Evolutionary conservation across 2,113 vertebrate species (phyloP).

Genomic region (Hydrochoerus hydrochaeris): DNA sequence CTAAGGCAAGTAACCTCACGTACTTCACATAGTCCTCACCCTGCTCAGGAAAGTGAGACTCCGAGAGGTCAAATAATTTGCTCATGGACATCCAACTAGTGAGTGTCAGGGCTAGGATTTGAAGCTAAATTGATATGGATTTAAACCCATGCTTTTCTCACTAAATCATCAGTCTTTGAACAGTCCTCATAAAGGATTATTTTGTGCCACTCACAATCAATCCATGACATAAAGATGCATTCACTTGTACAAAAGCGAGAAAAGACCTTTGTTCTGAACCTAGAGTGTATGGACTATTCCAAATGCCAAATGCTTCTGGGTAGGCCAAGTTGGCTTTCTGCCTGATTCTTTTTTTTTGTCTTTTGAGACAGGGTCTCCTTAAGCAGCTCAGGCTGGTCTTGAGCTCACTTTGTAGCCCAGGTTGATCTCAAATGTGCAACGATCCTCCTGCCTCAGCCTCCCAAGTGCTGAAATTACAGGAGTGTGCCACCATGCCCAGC

Average conservation of each 20-base stretch:
- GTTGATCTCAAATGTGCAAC: too few relatives aligned
- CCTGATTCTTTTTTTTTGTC: not conserved
- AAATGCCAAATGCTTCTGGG: constrained; percentile 45
- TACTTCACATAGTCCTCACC: not conserved
- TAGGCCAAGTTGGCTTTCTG: constrained; percentile 18
- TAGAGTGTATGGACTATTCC: constrained; percentile 53
- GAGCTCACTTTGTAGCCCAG: too few relatives aligned
- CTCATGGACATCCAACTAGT: not conserved
- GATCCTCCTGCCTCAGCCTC: too few relatives aligned
- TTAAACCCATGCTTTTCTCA: not conserved
- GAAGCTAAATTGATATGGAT: constrained; percentile 39
- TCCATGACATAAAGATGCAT: constrained; percentile 47
- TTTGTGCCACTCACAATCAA: constrained; percentile 37
- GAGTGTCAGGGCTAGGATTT: constrained; percentile 41
- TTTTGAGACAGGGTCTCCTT: too few relatives aligned
- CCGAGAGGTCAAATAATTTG: constrained; percentile 51
- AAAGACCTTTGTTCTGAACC: constrained; percentile 39
- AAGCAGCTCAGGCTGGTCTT: too few relatives aligned
- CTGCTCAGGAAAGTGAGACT: constrained; percentile 47
- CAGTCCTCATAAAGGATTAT: constrained; percentile 46
- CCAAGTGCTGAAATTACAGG: too few relatives aligned
- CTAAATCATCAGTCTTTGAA: constrained; percentile 41
- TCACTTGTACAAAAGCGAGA: constrained; percentile 18
- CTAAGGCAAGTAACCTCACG: constrained; percentile 16
- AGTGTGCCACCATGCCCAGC: too few relatives aligned